Evolutionary conservation across 2,888 invertebrate genomes (phyloP), one percentile per base, ranked within the genome.

Genomic region (Eupithecia abbreviata): DNA sequence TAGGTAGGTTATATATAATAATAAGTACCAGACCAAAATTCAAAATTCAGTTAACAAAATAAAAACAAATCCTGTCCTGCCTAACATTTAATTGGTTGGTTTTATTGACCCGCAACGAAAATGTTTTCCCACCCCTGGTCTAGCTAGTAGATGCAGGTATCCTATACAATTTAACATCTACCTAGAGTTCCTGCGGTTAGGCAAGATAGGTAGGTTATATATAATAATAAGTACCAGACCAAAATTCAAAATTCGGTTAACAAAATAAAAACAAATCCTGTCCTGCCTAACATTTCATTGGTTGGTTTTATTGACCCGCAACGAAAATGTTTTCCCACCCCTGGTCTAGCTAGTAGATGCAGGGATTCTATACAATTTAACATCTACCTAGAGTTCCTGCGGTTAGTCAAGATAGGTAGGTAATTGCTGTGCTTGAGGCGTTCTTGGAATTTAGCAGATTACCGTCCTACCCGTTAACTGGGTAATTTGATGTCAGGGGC

Each of bases 401-500:
- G 58, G 58, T n/a, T 58, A 2, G n/a, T 0, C 9, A 7, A 58
- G 9, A 9, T 58, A 58, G 18, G 3, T 9, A 55, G n/a, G 18
- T 58, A 58, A 58, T 58, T 4, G 58, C 1, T 18, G 58, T 18
- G 18, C 58, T 58, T 18, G 10, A 58, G 58, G 58, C 58, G 58
- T 58, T 58, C 58, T 18, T 58, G 62, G 18, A 62, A 62, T 62
- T 62, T 30, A 62, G 62, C 30, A n/a, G 62, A 30, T 10, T 30
- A 30, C 18, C 58, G 18, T 51, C 55, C 55, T 58, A 58, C 2
- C 62, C 30, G 4, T 30, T 30, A 62, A 62, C 62, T 10, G 62
- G 62, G 62, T 62, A 62, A 62, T 62, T 62, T 62, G 10, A 62
- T 62, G 62, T 62, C 62, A 30, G 62, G 12, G 9, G 58, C 18